A percentile compares a stretch with the other conserved stretches of the same genome.
phyloP scores from a whole-genome alignment of 2,113 vertebrate species.

The Aix galericulata region DNA sequence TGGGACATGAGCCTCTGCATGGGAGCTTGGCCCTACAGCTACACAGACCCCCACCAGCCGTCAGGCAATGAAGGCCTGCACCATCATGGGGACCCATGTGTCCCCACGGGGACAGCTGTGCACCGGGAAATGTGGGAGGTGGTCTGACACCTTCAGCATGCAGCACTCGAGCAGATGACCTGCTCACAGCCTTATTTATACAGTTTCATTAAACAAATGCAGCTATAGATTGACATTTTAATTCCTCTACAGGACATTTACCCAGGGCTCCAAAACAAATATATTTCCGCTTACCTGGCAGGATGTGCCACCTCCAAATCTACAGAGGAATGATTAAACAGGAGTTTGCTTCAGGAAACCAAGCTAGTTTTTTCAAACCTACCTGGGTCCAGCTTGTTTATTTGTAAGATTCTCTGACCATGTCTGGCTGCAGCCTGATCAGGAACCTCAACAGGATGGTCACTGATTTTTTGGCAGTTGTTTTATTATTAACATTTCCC shows the following conservation, averaged over 20 bases:
- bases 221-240: conserved; percentile 31
- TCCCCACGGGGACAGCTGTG: neutral
- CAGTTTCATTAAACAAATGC: conserved; percentile 32
- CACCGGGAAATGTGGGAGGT: neutral
- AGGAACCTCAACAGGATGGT: neutral
- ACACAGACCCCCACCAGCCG: too few species aligned
- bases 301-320: neutral
- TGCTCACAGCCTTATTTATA: neutral
- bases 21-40: too few species aligned
- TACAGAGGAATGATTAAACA: neutral
- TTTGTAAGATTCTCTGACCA: neutral
- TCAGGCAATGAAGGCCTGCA: too few species aligned
- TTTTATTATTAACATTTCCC: neutral
- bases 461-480: neutral
- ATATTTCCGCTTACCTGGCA: conserved; percentile 7
- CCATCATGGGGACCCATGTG: too few species aligned
- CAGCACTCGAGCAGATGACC: neutral
- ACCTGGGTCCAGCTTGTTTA: neutral
- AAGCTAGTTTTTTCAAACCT: conserved; percentile 16
- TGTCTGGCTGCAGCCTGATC: neutral
- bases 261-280: conserved; percentile 8
- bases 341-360: neutral
- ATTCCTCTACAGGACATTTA: conserved; percentile 33
- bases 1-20: too few species aligned
- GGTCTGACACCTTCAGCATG: neutral